Evolutionary conservation across 2,797 vertebrate species (phyloP), one percentile per base, ranked within the genome.

Genomic region (Calcarius lapponicus): DNA sequence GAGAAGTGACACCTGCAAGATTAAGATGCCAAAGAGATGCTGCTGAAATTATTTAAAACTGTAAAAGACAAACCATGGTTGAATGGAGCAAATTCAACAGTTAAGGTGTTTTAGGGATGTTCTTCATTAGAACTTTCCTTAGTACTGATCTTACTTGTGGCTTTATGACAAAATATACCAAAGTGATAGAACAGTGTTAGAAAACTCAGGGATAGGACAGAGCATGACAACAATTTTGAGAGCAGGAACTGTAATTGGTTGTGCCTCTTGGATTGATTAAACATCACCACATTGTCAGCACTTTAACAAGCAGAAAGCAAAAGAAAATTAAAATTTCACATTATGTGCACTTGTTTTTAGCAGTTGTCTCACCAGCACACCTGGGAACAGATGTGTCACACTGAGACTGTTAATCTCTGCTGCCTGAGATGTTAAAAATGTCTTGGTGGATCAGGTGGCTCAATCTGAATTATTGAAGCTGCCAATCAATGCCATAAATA

Each of bases 41-140:
- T 48, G 58, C 26, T 76, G 65, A 58, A 76, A 60, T 34, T n/a
- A 56, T 81, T 60, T 22, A 9, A 38, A 81, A 24, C 3, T 31
- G 0, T 21, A 18, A 38, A 6, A 36, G n/a, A 29, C 4, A 26
- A 29, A 13, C 9, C 45, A 45, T 0, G 0, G 24, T 32, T 66
- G 50, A 69, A 53, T 0, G 0, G 25, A 28, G 21, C 62, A 48
- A 91, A 87, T 17, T 74, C 28, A 78, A 24, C 32, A 48, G 9
- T 14, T 70, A 15, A 0, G 40, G 3, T 3, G 1, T 42, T 64
- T 9, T 5, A 43, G 14, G 2, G 7, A 57, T 31, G 6, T 57
- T 53, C 17, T 61, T 17, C 7, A 21, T 34, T 20, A 57, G 47
- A 93, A 50, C 34, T 72, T 74, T 47, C 19, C 64, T 72, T 34